These are phyloP conservation scores for Melanotus villosus DNA, from an alignment of 2,888 invertebrate genomes.

Conservation along the genomic window DNA sequence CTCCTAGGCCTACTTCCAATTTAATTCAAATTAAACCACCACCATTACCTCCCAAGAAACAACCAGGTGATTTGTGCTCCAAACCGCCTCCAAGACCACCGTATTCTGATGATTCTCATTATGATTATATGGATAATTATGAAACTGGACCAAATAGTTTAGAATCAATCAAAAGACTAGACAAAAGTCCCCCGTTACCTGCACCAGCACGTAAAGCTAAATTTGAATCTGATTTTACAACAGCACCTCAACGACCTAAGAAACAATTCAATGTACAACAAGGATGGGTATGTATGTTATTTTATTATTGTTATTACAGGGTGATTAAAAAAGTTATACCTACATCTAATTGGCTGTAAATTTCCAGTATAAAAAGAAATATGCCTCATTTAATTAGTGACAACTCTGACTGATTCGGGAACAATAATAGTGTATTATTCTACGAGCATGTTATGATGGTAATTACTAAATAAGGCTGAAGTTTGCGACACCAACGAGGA, in stretches of 20 bases:
- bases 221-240: conserved; percentile 67
- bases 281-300: conserved; percentile 47
- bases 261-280: conserved; percentile 57
- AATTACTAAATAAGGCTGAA: too few species aligned
- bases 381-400: too few species aligned
- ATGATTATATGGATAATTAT: conserved; percentile 72
- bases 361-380: too few species aligned
- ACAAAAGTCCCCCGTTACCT: conserved; percentile 74
- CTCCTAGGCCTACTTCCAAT: conserved; percentile 78
- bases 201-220: conserved; percentile 73
- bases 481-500: too few species aligned
- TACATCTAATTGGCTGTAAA: too few species aligned
- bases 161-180: conserved; percentile 53
- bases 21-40: conserved; percentile 76
- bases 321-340: too few species aligned
- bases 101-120: conserved; percentile 71
- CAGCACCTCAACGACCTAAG: conserved; percentile 67
- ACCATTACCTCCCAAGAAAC: conserved; percentile 81
- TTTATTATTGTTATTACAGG: too few species aligned
- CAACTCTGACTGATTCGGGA: too few species aligned
- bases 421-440: too few species aligned
- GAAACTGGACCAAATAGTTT: conserved; percentile 62
- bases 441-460: too few species aligned
- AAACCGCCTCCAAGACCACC: conserved; percentile 79
- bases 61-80: conserved; percentile 71